Evolutionary conservation across 2,797 vertebrate genomes (phyloP).

Genomic region (Knipowitschia caucasica): DNA sequence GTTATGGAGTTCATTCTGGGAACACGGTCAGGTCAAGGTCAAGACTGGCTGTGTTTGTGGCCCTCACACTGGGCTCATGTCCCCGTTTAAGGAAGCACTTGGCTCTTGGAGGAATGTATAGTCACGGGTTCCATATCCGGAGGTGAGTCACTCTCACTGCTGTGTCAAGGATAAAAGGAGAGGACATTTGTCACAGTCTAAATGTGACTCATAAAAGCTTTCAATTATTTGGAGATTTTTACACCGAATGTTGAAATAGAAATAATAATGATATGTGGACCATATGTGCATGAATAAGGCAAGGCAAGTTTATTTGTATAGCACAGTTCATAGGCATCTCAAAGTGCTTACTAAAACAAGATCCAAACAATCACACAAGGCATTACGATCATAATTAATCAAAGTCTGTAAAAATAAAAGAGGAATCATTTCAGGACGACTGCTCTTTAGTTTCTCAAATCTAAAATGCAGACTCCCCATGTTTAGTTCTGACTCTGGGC

Average conservation of each 20-base stretch:
- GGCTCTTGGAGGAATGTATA: not conserved
- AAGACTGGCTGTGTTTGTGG: not conserved
- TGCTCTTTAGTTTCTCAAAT: no score
- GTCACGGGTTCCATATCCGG: not conserved
- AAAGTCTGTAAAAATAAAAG: no score
- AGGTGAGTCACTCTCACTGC: not conserved
- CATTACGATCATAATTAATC: no score
- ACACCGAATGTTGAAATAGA: not conserved
- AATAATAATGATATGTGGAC: no score
- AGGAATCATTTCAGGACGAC: no score
- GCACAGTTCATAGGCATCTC: no score
- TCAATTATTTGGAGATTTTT: not conserved
- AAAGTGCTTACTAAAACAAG: no score
- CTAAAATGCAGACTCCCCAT: no score
- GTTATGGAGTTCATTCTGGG: not conserved
- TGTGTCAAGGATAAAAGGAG: constrained; percentile 6
- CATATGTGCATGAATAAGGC: no score
- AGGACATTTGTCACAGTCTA: not conserved
- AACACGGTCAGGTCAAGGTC: constrained; percentile 2
- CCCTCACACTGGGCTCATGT: not conserved
- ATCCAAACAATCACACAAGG: no score
- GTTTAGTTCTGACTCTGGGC: no score
- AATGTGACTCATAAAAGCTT: not conserved
- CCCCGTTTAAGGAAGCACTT: not conserved
- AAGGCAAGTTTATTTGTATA: no score